Evolutionary conservation across 37 sponge, comb jelly and placozoan genomes (phyloP).

Genomic region (Beroe ovata): DNA sequence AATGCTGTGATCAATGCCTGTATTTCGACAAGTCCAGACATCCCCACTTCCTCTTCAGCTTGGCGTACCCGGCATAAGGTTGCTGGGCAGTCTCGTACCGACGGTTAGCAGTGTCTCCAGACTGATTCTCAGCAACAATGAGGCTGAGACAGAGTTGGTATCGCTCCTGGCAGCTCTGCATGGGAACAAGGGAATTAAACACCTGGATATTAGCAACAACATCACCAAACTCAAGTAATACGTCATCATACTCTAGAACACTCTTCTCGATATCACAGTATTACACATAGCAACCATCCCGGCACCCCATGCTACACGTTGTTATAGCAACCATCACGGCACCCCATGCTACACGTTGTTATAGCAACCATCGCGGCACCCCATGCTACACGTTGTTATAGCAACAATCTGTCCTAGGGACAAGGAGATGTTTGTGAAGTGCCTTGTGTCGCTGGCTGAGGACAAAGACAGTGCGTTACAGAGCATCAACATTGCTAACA

Average conservation of each 20-base stretch:
- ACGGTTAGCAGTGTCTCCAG: not conserved
- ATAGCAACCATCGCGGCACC: no score
- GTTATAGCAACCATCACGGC: no score
- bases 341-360: no score
- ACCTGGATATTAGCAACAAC: conserved; percentile 50
- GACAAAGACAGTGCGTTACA: not conserved
- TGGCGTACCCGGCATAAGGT: not conserved
- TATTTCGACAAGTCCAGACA: no score
- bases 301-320: no score
- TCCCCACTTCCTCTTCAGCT: conserved; percentile 1
- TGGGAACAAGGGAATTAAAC: conserved; percentile 42
- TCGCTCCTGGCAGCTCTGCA: not conserved
- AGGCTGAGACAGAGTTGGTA: conserved; percentile 10
- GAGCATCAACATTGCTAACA: conserved; percentile 13
- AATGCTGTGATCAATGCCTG: no score
- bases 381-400: no score
- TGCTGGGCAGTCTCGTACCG: not conserved
- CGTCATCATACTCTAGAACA: not conserved
- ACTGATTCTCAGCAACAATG: conserved; percentile 1
- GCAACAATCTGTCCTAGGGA: no score
- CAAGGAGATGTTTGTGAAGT: conserved; percentile 10
- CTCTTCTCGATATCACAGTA: no score
- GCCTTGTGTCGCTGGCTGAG: conserved; percentile 12
- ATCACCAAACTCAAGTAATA: conserved; percentile 8
- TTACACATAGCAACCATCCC: no score